A percentile compares a stretch with the other conserved stretches of the same genome.
Conservation (phyloP, 2,888 invertebrate genomes). For the Athrips mouffetella region DNA sequence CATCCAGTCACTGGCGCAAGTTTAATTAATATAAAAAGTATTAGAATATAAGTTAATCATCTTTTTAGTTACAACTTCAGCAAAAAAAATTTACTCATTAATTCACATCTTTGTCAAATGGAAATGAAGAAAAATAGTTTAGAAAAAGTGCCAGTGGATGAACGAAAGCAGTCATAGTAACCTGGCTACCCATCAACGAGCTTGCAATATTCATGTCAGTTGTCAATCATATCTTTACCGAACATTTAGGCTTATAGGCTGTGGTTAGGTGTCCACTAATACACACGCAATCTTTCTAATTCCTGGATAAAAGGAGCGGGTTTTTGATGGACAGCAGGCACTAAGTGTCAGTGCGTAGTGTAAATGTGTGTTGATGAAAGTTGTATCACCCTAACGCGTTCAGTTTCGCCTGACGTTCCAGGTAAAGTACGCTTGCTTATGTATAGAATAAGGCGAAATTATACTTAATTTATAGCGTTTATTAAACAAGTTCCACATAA, state of each 20-base stretch:
- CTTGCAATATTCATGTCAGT: no score
- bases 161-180: conserved; percentile 49
- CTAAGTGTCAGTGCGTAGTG: conserved; percentile 47
- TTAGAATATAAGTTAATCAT: conserved; percentile 64
- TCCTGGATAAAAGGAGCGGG: not conserved
- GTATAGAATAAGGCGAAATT: conserved; percentile 72
- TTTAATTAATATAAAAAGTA: conserved; percentile 35
- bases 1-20: conserved; percentile 36
- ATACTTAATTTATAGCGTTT: conserved; percentile 71
- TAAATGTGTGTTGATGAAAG: conserved; percentile 30
- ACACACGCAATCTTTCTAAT: not conserved
- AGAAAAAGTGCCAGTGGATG: conserved; percentile 61
- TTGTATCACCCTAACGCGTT: conserved; percentile 5
- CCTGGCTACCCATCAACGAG: conserved; percentile 43
- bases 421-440: conserved; percentile 29
- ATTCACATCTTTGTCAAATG: conserved; percentile 49
- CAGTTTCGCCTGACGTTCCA: conserved; percentile 19
- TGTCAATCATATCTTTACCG: no score
- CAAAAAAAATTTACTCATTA: conserved; percentile 49
- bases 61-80: conserved; percentile 73
- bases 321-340: conserved; percentile 47
- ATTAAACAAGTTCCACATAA: conserved; percentile 74
- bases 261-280: not conserved
- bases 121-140: conserved; percentile 58
- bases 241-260: not conserved